Evolutionary conservation across 2,888 invertebrate genomes (phyloP), one percentile per base, ranked within the genome.

Genomic region (Thecocarcelia acutangulata): DNA sequence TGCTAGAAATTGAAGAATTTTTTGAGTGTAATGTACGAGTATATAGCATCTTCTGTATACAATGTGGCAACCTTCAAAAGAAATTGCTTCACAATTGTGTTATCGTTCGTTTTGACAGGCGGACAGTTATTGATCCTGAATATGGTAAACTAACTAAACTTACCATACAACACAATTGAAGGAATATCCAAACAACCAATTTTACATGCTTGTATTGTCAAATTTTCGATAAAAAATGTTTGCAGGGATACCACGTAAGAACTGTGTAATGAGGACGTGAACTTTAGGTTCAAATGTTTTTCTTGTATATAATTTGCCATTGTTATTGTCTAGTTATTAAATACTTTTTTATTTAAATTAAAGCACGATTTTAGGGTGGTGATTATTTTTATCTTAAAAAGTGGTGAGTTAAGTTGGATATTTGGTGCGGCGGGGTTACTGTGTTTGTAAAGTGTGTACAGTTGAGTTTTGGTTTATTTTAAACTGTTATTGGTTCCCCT

Each of bases 361-460:
- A 66, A 78, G 78, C 63, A 70, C 69, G 64, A 54, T 75, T 82
- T 78, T 74, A 82, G 82, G 82, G 78, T 82, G 74, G 70, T 21
- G 50, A 59, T 42, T 42, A 42, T 70, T 33, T 48, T 1, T 12
- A 21, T 77, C 0, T n/a, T 48, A 46, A 42, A 77, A 70, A 68
- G 78, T 78, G 78, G 78, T 77, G 81, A 72, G 72, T 73, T 76
- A 48, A 24, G 12, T 50, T 75, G 17, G 17, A 19, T 8, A 24
- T 21, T 63, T 46, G 12, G n/a, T 33, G 44, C 8, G 21, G 4
- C 1, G 46, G 17, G 33, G 6, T 19, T 13, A 13, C 21, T 46
- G 13, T 15, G 9, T 33, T 33, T 40, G 19, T 15, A 44, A 8
- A 13, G 5, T 24, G 28, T 17, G 81, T 81, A 77, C 81, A 77